phyloP scores from a whole-genome alignment of 2,888 invertebrate genomes.

The Pyrgus malvae region DNA sequence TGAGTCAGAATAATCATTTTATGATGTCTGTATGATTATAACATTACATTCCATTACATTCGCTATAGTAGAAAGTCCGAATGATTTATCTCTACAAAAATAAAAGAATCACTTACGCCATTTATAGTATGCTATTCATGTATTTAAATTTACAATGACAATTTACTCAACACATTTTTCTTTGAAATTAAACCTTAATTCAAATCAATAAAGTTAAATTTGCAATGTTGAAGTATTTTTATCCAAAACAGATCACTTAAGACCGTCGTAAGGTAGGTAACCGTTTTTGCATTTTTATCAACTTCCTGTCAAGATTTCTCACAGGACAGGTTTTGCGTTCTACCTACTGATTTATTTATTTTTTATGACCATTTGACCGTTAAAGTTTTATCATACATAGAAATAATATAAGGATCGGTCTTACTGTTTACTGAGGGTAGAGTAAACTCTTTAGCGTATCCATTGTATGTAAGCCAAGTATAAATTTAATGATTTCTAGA shows the following conservation, averaged over 20 bases:
- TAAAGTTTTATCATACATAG: no score
- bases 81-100: constrained; percentile 4
- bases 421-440: no score
- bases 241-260: constrained; percentile 23
- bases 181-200: neutral
- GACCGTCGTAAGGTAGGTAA: constrained; percentile 20
- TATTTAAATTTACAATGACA: constrained; percentile 6
- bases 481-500: no score
- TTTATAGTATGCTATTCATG: neutral
- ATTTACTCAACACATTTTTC: neutral
- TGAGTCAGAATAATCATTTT: no score
- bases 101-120: neutral
- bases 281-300: constrained; percentile 23
- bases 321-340: constrained; percentile 17
- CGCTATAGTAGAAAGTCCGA: no score
- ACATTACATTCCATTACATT: no score
- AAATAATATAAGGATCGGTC: no score
- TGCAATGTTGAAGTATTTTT: constrained; percentile 7
- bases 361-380: no score
- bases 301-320: constrained; percentile 19
- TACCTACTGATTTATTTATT: no score
- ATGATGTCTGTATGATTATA: no score
- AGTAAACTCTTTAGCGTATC: no score
- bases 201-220: neutral
- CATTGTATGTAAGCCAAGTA: no score